Evolutionary conservation across 2,888 invertebrate genomes (phyloP), one percentile per base, ranked within the genome.

Genomic region (Disparrhopalites patrizii): DNA sequence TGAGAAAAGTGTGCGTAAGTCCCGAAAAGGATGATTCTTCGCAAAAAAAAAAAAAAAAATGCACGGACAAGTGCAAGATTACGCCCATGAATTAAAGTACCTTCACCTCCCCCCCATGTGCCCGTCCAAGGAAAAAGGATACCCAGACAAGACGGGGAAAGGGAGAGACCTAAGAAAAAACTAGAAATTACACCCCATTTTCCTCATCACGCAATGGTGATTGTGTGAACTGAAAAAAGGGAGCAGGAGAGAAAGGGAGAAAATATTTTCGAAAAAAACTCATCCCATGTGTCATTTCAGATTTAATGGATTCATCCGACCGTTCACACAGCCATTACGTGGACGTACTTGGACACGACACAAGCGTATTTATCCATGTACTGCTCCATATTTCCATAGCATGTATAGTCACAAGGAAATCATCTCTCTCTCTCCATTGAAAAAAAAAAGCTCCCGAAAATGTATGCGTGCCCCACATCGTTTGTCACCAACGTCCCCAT

Each of bases 61-160:
- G n/a, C n/a, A n/a, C n/a, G n/a, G n/a, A n/a, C n/a, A 62, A 69
- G 70, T 71, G 69, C 63, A 69, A 65, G 73, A 67, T 71, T 68
- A 71, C 73, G 73, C 71, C 73, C 73, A 71, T 73, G 71, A 73
- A 73, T 73, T 73, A 73, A 73, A 71, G 69, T 60, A n/a, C n/a
- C n/a, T n/a, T n/a, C n/a, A n/a, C n/a, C n/a, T n/a, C n/a, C n/a
- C n/a, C n/a, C n/a, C n/a, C n/a, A n/a, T n/a, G n/a, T n/a, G n/a
- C n/a, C n/a, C n/a, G n/a, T n/a, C n/a, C n/a, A n/a, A n/a, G n/a
- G n/a, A n/a, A n/a, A n/a, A n/a, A n/a, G n/a, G n/a, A n/a, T n/a
- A n/a, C n/a, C n/a, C n/a, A n/a, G n/a, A n/a, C n/a, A n/a, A 4
- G 47, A 47, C 3, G 20, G 47, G 25, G 47, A 7, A 25, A 43